Evolutionary conservation across 1,140 invertebrate species (phyloP), one percentile per base, ranked within the genome.

Genomic region (Lasioglossum baleicum): DNA sequence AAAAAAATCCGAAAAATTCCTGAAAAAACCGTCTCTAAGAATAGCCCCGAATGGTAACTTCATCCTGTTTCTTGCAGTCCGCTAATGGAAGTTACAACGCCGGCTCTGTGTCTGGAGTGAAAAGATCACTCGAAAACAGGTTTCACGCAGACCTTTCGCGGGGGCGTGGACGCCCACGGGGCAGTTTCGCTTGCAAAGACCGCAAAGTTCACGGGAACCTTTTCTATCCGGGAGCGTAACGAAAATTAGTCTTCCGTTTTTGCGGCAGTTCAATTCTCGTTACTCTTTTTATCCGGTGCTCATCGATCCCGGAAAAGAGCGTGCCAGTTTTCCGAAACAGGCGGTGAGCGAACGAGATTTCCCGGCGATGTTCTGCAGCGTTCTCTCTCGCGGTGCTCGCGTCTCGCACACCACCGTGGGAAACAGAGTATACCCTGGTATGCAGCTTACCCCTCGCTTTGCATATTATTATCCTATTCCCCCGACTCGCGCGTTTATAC

Each of bases 381-480:
- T n/a, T 69, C 42, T 60, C n/a, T 31, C 17, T 35, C 17, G 26
- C 17, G 17, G 22, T 35, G 44, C 11, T 68, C 53, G 4, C 20
- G 53, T 56, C n/a, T 58, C n/a, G 7, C 56, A 58, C 56, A 17
- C 10, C 44, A 44, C 3, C 10, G 8, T 48, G 10, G 10, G 10
- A 48, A 10, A 10, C n/a, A 31, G 35, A 2, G 17, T 20, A n/a
- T 1, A 15, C 3, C 42, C 17, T 35, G 35, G 35, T 35, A 2
- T 35, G 35, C 35, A 35, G 35, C 35, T 35, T 35, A 35, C 26
- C 31, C 65, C 40, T 31, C 44, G 17, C 26, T 69, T 58, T 48
- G 74, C 74, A 58, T 75, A 35, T 31, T 65, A 68, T 58, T 53
- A 60, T 53, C 20, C 22, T 5, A n/a, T 22, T 31, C 20, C 64